Base-by-base conservation (phyloP, 2,888 invertebrate genomes). In the Sarcophaga subvicina region DNA sequence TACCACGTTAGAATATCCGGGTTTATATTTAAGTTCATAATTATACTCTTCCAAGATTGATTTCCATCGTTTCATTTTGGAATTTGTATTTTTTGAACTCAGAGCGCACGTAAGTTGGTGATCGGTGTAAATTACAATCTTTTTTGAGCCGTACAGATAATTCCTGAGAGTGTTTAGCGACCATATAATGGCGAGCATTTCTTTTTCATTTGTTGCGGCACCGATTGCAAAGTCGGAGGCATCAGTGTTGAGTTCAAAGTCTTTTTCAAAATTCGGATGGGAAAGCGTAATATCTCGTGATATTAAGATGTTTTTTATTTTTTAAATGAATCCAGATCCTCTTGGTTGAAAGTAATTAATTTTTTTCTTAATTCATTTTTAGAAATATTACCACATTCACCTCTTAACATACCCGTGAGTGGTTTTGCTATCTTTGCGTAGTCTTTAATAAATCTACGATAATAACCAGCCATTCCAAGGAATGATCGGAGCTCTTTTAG, bases 201-300 rank as follows among this genome's bases (percentile, higher is more conserved):
- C 54, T n/a, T 67, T 83, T 54, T 66, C 47, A 27, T 78, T 86
- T 63, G 86, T 81, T 25, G 86, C 83, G 20, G 84, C 88, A 12
- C 83, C 86, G 4, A 87, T 14, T 3, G 82, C 84, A 45, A 72
- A 85, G 11, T 86, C 70, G 0, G 83, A 88, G 0, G 87, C 86
- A 20, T 88, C 86, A 4, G 85, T 87, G 2, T 83, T 83, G 0
- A 86, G 76, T 10, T 81, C 54, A 66, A 88, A 85, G 20, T 80
- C 78, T 75, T 66, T 75, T 6, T 72, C 25, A 25, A 76, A 88
- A 59, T 88, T 69, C 12, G 85, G 88, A 47, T 80, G 81, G 2
- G 85, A 25, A 12, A 88, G 62, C 4, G 69, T n/a, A 22, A 67
- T n/a, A 22, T 80, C 71, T 49, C 70, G 49, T 12, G 73, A 73